Base-by-base conservation (phyloP, 2,113 vertebrate genomes). In the human (Homo sapiens) region DNA sequence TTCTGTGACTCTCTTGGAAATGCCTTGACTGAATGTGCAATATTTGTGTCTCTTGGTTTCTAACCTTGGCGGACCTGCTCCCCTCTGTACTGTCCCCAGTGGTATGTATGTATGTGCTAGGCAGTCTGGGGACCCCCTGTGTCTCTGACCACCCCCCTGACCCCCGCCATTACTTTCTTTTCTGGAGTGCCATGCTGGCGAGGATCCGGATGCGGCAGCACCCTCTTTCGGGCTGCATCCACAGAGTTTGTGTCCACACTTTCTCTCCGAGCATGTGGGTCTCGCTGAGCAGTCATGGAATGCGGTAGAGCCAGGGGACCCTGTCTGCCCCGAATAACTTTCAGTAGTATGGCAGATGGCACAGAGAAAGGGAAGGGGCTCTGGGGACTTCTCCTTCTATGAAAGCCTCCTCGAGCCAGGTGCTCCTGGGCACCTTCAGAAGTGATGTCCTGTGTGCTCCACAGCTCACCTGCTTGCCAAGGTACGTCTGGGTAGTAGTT, bases 1-100 rank as follows among this genome's bases (percentile, higher is more conserved):
- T 98, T 97, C 87, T 96, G 97, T 98, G 98, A 97, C 75, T 22
- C 89, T 97, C 87, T 98, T 88, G 96, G 96, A 97, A 98, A 98
- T 98, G 98, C 98, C 98, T 98, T 98, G 98, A 98, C 88, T 97
- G 96, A 97, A 95, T 76, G 91, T 98, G 97, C 70, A 80, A 76
- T 97, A 92, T 98, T 13, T 97, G 97, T 98, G 98, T 98, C 95
- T 98, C 94, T 61, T 93, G 95, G 94, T 97, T 93, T 98, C 97
- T 97, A 7, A 93, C 97, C 92, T 83, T 90, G 98, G 97, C 96
- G 93, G 88, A 90, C 98, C 89, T 94, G 93, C 93, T 94, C 84
- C 90, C 52, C 82, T 73, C 94, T 86, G 45, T 96, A 66, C 96
- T 93, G 79, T 83, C 97, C 97, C 79, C 66, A 43, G 25, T 13